These are phyloP conservation scores for Poecilia wingei DNA, from an alignment of 2,797 vertebrate species.

Conservation along the genomic window DNA sequence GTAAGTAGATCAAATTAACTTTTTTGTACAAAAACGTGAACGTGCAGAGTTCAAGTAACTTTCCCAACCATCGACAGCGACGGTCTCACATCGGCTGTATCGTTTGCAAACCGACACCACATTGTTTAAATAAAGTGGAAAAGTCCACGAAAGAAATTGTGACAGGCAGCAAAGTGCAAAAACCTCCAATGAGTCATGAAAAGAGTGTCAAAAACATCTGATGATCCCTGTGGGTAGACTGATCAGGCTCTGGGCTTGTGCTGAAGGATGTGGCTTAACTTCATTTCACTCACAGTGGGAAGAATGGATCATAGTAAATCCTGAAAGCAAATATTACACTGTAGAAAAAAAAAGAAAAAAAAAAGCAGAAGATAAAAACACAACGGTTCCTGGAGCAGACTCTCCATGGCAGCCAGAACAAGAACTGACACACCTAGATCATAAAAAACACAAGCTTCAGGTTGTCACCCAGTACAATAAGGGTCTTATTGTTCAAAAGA, in stretches of 20 bases:
- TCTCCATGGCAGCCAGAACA: not conserved
- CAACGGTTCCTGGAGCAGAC: not conserved
- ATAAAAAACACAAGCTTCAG: not conserved
- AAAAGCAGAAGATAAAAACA: constrained; percentile 1
- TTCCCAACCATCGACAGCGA: not conserved
- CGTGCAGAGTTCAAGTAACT: not conserved
- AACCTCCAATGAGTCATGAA: not conserved
- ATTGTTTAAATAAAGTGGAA: not conserved
- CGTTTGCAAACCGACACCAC: not conserved
- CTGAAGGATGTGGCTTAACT: not conserved
- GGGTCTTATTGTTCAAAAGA: not conserved
- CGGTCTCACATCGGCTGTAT: not conserved
- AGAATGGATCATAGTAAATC: not conserved
- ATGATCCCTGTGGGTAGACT: not conserved
- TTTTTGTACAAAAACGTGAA: not conserved
- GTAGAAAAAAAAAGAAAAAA: not conserved
- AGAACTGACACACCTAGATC: not conserved
- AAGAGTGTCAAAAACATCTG: not conserved
- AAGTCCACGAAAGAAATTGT: not conserved
- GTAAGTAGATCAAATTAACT: not conserved
- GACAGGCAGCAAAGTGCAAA: not conserved
- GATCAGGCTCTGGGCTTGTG: not conserved
- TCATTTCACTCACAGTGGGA: not conserved
- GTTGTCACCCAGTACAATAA: not conserved
- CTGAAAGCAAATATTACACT: not conserved